These are phyloP conservation scores for Sebastes elongatus DNA, from an alignment of 2,797 vertebrate genomes.

Conservation along the genomic window DNA sequence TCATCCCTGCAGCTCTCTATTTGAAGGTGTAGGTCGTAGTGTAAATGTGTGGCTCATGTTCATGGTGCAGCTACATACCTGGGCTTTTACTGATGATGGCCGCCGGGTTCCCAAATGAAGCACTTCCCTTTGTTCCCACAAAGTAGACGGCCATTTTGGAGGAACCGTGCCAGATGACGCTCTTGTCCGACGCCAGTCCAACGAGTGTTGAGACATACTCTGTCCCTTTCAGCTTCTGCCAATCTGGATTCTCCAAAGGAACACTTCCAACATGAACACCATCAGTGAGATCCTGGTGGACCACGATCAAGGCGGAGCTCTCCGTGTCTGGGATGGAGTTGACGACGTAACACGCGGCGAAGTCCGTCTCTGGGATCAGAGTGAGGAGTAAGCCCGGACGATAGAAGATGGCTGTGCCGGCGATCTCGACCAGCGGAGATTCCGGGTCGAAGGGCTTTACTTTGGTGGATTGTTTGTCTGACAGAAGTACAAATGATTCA, in stretches of 20 bases:
- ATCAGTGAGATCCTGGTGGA: neutral
- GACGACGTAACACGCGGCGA: constrained; percentile 66
- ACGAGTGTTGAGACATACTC: constrained; percentile 6
- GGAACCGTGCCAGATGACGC: constrained; percentile 71
- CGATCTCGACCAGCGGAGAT: accelerated
- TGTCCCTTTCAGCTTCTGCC: constrained; percentile 35
- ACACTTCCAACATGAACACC: accelerated
- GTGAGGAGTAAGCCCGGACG: constrained; percentile 59
- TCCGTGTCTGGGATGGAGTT: accelerated
- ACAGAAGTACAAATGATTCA: constrained; percentile 4
- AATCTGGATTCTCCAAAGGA: accelerated
- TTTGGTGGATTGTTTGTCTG: accelerated
- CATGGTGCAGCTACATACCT: constrained; percentile 59
- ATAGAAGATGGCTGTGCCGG: constrained; percentile 35
- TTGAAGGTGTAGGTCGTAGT: no score
- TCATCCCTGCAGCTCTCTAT: no score
- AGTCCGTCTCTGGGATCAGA: constrained; percentile 66
- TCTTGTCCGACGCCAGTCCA: accelerated
- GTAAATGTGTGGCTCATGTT: neutral
- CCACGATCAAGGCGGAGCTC: constrained; percentile 50
- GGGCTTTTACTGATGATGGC: constrained; percentile 47
- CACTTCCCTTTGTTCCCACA: accelerated
- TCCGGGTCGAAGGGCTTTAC: accelerated
- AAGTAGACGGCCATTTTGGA: constrained; percentile 73
- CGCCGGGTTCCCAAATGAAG: constrained; percentile 64